Conservation (phyloP, 2,888 invertebrate genomes). For the Brenthis daphne region DNA sequence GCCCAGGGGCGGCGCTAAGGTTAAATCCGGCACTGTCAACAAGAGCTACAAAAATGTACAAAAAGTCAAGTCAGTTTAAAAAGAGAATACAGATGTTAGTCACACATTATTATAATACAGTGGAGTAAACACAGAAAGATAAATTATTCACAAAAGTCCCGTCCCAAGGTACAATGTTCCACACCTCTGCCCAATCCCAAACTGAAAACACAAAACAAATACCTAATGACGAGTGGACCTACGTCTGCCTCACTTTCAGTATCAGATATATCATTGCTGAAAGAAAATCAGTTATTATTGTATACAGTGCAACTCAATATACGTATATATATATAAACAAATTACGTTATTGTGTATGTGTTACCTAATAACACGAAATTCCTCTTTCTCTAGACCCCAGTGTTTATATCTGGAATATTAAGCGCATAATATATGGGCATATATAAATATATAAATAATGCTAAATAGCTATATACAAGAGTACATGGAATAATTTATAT, state of each 20-base stretch:
- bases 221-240: slow-evolving; percentile 71
- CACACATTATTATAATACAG: slow-evolving; percentile 31
- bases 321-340: slow-evolving; percentile 4
- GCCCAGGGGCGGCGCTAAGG: no score
- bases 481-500: neutral
- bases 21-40: neutral
- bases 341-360: slow-evolving; percentile 25
- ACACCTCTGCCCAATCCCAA: slow-evolving; percentile 40
- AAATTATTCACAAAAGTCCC: slow-evolving; percentile 8
- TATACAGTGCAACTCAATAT: slow-evolving; percentile 48
- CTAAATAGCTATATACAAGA: slow-evolving; percentile 29
- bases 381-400: slow-evolving; percentile 18
- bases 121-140: slow-evolving; percentile 3
- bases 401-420: slow-evolving; percentile 31
- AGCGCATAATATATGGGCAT: slow-evolving; percentile 19
- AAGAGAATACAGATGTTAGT: slow-evolving; percentile 34
- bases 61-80: slow-evolving; percentile 6
- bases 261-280: slow-evolving; percentile 74
- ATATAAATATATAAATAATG: slow-evolving; percentile 11
- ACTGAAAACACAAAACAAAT: slow-evolving; percentile 57
- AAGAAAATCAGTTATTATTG: slow-evolving; percentile 59
- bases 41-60: slow-evolving; percentile 17
- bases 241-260: slow-evolving; percentile 57
- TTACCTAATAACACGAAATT: slow-evolving; percentile 64
- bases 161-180: slow-evolving; percentile 25